phyloP scores from a whole-genome alignment of 2,888 invertebrate species.

The Parthenolecanium corni region DNA sequence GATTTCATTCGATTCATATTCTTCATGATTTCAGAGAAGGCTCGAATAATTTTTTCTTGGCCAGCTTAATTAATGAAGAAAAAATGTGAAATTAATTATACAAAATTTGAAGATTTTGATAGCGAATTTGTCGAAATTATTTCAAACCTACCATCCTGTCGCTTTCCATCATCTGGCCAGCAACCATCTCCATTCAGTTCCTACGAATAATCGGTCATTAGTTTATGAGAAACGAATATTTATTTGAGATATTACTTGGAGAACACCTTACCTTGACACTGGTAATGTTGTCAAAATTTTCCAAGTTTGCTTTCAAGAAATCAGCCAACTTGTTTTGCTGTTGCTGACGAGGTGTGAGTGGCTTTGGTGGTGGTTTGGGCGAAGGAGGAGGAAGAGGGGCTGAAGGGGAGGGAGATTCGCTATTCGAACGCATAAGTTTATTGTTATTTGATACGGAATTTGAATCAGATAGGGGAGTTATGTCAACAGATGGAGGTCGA shows the following conservation, averaged over 20 bases:
- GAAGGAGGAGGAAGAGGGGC: conserved; percentile 35
- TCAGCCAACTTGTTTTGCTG: conserved; percentile 50
- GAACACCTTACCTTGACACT: conserved; percentile 20
- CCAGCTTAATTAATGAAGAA: conserved; percentile 40
- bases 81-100: not conserved
- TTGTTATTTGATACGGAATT: conserved; percentile 38
- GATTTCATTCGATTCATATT: conserved; percentile 81
- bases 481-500: conserved; percentile 27
- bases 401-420: conserved; percentile 38
- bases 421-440: conserved; percentile 43
- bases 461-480: conserved; percentile 24
- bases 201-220: not conserved
- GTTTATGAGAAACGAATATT: not conserved
- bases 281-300: conserved; percentile 49
- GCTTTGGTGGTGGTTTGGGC: conserved; percentile 34
- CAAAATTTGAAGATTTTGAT: not conserved
- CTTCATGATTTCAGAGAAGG: conserved; percentile 74
- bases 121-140: not conserved
- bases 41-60: conserved; percentile 74
- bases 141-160: conserved; percentile 21
- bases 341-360: conserved; percentile 39
- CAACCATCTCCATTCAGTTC: conserved; percentile 13
- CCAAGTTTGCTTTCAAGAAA: conserved; percentile 58
- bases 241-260: not conserved
- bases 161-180: conserved; percentile 22